Evolutionary conservation across 2,113 vertebrate species (phyloP).

Genomic region (Varanus komodoensis): DNA sequence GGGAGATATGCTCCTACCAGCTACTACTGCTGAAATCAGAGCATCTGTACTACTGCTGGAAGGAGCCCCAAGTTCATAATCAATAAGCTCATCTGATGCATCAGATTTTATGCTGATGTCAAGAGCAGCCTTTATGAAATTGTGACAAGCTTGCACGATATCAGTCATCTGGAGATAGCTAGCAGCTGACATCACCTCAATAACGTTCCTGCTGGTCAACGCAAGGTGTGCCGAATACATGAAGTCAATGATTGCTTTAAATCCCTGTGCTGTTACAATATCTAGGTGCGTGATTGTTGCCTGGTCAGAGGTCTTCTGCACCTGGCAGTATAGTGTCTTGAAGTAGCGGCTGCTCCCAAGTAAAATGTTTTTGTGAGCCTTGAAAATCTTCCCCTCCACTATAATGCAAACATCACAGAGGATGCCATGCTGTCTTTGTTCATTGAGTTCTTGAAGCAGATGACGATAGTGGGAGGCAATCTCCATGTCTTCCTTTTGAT

Average conservation of each 20-base stretch:
- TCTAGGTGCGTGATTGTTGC: conserved; percentile 96
- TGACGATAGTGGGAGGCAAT: conserved; percentile 97
- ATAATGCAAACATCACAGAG: conserved; percentile 96
- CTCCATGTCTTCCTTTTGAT: conserved; percentile 99
- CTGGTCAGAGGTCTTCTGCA: conserved; percentile 93
- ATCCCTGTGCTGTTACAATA: conserved; percentile 96
- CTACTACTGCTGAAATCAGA: conserved; percentile 90
- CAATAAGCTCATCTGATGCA: conserved; percentile 88
- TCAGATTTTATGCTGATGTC: conserved; percentile 98
- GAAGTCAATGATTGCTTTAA: conserved; percentile 98
- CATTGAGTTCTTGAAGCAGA: conserved; percentile 95
- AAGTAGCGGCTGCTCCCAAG: conserved; percentile 98
- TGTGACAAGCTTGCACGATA: conserved; percentile 96
- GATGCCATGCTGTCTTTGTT: conserved; percentile 96
- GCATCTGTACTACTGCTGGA: conserved; percentile 85
- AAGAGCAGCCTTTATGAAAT: conserved; percentile 96
- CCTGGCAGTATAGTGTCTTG: conserved; percentile 98
- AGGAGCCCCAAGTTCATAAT: conserved; percentile 88
- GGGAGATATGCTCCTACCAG: conserved; percentile 94
- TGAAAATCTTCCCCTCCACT: conserved; percentile 97
- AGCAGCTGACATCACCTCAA: conserved; percentile 98
- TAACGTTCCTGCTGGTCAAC: conserved; percentile 97
- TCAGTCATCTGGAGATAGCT: conserved; percentile 99
- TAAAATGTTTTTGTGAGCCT: conserved; percentile 96
- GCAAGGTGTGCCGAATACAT: conserved; percentile 98